Base-by-base conservation (phyloP, 2,113 vertebrate species). In the Toxostoma redivivum region DNA sequence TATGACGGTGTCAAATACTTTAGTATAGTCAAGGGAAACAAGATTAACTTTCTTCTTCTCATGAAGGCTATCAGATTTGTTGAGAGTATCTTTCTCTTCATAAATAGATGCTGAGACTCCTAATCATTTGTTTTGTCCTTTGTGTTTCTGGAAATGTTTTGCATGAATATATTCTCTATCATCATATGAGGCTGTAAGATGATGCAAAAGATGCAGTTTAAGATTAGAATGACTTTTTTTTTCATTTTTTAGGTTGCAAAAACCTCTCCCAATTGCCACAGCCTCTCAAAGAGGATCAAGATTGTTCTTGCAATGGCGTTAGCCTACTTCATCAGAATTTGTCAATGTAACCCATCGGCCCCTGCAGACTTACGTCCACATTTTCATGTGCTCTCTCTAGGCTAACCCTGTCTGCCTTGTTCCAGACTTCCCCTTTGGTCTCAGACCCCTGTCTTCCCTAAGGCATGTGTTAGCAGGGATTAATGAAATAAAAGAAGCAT, bases 351-450 rank as follows among this genome's bases (percentile, higher is more conserved):
- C 5, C 2, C 6, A 2, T 45, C 37, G 74, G 19, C 1, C 4
- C 4, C 9, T 21, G 42, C 3, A 72, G 13, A 64, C 7, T 51
- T 33, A 11, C 0, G 0, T n/a, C 15, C 15, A 44, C 15, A 40
- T 57, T 11, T 56, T 78, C 33, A 42, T 35, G 8, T 33, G 7
- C 0, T 77, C 4, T 40, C 21, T 69, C 27, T 60, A 47, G 18
- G 23, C 10, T 42, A 44, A 27, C 3, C 4, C 2, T 24, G 9
- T 33, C 7, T 62, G 51, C 42, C 48, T 53, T 50, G 2, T 33
- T 77, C 18, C 54, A 42, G 33, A 76, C 2, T 10, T 50, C 25
- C 2, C 5, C 9, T 82, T 76, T 72, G 5, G 6, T 54, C 3
- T 44, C 40, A 51, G 48, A 22, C 11, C 7, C 25, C 15, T 86